Base-by-base conservation (phyloP, 2,797 vertebrate species). In the Lagodon rhomboides region DNA sequence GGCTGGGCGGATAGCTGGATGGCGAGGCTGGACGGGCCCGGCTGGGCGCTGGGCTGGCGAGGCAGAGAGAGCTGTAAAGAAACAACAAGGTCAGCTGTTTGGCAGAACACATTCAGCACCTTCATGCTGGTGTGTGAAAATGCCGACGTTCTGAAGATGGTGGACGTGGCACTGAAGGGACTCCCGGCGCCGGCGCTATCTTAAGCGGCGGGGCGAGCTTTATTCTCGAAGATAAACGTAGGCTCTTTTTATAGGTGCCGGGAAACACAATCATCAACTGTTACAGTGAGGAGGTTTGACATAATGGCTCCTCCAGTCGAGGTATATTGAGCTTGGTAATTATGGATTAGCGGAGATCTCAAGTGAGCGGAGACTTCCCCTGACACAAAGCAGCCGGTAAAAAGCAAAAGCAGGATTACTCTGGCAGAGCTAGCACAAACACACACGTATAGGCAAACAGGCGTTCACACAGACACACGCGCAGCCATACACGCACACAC, bases 21-120 rank as follows among this genome's bases (percentile, higher is more conserved):
- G 12, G 50, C 3, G 12, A n/a, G 41, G 55, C 8, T 44, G 75
- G 46, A 10, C 11, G 20, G 61, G n/a, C n/a, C 17, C 22, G 34
- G 54, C 34, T 34, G 55, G 51, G 18, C 51, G 62, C 77, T 68
- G 79, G 78, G 53, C 59, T 53, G 55, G 74, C 38, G 46, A 81
- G 79, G 86, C 66, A 59, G 77, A 81, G 77, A 81, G 79, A 81
- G 85, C 93, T 94, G 92, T 74, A 87, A 91, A 90, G 88, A 91
- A 93, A 94, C 78, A 47, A 91, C 92, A 93, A 89, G 88, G 87
- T 94, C 90, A 94, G 92, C 91, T 85, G 43, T 91, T 92, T 70
- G 72, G 73, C 67, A 60, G 76, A 83, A 92, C 80, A 61, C 83
- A 87, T 87, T 91, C 84, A 89, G 86, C 84, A 79, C 73, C 77